Conservation (phyloP, 2,113 vertebrate genomes). For the Vombatus ursinus region DNA sequence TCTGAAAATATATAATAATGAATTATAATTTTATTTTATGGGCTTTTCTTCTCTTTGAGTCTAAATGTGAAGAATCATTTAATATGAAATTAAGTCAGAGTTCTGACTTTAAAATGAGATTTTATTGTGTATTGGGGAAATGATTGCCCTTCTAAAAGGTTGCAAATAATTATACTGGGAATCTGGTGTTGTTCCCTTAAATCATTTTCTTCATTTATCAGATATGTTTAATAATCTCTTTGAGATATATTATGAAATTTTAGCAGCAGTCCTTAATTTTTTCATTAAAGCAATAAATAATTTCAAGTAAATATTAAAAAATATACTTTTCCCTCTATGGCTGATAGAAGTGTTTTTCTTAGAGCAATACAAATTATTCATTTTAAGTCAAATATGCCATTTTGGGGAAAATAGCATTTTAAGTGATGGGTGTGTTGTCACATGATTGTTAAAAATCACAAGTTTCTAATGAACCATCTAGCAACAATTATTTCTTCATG, state of each 20-base stretch:
- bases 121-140: constrained; percentile 48
- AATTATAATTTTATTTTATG: constrained; percentile 5
- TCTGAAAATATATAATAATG: background rate
- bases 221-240: constrained; percentile 31
- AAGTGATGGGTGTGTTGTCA: background rate
- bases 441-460: background rate
- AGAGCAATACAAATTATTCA: background rate
- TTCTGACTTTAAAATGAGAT: constrained; percentile 15
- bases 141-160: constrained; percentile 57
- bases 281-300: constrained; percentile 41
- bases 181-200: constrained; percentile 37
- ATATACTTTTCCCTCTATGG: constrained; percentile 34
- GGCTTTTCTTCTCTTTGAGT: background rate
- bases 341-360: constrained; percentile 10
- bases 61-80: constrained; percentile 28
- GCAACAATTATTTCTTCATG: background rate
- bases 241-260: constrained; percentile 53
- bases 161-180: constrained; percentile 54
- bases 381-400: background rate
- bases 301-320: constrained; percentile 16
- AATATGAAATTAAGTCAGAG: background rate
- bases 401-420: background rate
- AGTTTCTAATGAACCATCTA: background rate
- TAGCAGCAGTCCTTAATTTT: constrained; percentile 37
- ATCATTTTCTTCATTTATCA: constrained; percentile 54